Base-by-base conservation (phyloP, 2,797 vertebrate species). In the Takifugu ocellatus region DNA sequence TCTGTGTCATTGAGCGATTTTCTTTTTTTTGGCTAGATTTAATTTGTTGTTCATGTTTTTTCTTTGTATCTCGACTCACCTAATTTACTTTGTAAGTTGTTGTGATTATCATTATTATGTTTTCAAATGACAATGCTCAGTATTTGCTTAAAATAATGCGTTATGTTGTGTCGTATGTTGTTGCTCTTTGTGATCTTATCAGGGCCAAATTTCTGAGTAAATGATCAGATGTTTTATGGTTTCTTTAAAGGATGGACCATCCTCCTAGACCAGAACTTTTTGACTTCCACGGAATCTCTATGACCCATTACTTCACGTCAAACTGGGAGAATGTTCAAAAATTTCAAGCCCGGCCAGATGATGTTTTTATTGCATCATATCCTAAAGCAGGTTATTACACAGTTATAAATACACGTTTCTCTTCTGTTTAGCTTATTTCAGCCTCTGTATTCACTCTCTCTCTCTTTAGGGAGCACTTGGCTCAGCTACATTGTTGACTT, bases 301-400 rank as follows among this genome's bases (percentile, higher is more conserved):
- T 91, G 89, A 59, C 7, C 10, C 56, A 69, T 6, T 68, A 33
- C 44, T 87, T 88, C 46, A 87, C 82, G 2, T 72, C 75, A 21
- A 90, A 87, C 73, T 90, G 87, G 87, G 78, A 88, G 17, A 84
- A 85, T 0, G 3, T 89, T 26, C 78, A 90, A 44, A 85, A 80
- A 52, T 88, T 90, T 53, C 56, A 88, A 52, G 84, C 86, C 54
- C 85, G 75, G 56, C 87, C 87, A 11, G 90, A 91, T 59, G 88
- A 91, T 46, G 83, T 90, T n/a, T 60, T 90, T 0, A 70, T 89
- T 14, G 86, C 79, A 12, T 87, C 84, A 5, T 89, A 90, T 36
- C 88, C 87, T 3, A 91, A 90, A 85, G 83, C 87, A 75, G 89
- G 88, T 84, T 5, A 21, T 1, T 21, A 21, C 17, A 21, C 17